Conservation (phyloP, 1,140 invertebrate species). For the Nixonia krombeini region DNA sequence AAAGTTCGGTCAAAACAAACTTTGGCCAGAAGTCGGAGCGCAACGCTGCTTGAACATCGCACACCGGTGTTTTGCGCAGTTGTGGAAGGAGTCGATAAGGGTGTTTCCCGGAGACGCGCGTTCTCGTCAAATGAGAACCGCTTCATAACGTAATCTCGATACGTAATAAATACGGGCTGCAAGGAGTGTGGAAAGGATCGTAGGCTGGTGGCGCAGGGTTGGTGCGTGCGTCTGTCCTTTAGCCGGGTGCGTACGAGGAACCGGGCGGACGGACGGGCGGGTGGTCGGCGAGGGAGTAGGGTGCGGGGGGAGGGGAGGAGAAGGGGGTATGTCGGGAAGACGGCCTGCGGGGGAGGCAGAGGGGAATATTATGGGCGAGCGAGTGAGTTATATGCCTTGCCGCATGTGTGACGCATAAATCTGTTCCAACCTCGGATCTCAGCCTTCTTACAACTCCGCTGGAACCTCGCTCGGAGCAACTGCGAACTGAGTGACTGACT, state of each 20-base stretch:
- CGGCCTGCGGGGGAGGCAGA: conserved; percentile 16
- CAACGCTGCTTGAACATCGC: too few species aligned
- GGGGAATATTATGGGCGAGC: conserved; percentile 67
- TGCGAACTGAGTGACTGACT: conserved; percentile 52
- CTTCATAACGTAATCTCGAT: conserved; percentile 63
- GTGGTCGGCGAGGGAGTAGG: conserved; percentile 16
- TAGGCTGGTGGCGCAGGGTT: conserved; percentile 54
- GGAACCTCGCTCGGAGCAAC: conserved; percentile 53
- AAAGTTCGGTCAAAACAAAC: too few species aligned
- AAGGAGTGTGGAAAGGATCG: conserved; percentile 29
- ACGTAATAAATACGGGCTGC: conserved; percentile 65
- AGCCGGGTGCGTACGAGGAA: conserved; percentile 49
- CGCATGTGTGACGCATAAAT: conserved; percentile 72
- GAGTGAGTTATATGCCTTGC: conserved; percentile 70
- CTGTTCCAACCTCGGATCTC: conserved; percentile 62
- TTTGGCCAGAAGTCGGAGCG: too few species aligned
- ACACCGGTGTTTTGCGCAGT: too few species aligned
- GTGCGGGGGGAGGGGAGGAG: conserved; percentile 34
- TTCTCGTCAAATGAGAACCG: conserved; percentile 24
- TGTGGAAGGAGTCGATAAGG: too few species aligned
- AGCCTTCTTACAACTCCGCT: conserved; percentile 55
- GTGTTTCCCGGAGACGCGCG: too few species aligned
- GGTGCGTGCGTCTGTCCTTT: conserved; percentile 62
- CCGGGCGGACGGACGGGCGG: conserved; percentile 24
- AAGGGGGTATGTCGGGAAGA: conserved; percentile 18